Base-by-base conservation (phyloP, 2,888 invertebrate species). In the Mesorhabditis belari region DNA sequence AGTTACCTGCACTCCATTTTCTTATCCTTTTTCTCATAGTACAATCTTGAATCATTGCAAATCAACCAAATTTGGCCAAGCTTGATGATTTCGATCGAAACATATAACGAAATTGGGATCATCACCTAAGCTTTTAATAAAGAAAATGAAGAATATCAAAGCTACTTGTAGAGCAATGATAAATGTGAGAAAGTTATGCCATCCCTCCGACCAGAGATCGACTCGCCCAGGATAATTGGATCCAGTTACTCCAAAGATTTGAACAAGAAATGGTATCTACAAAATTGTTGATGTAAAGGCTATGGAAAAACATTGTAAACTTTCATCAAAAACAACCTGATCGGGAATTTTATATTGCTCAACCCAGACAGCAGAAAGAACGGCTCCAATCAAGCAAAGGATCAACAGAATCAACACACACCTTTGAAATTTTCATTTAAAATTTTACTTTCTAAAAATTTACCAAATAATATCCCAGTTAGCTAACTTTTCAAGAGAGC, bases 41-140 rank as follows among this genome's bases (percentile, higher is more conserved):
- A 92, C 66, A 96, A 86, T 73, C 65, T 62, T 23, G 29, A 21
- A 59, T 73, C 73, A 50, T 71, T 67, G 78, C 91, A 90, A 77
- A 96, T 94, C 83, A 93, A 92, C 83, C 89, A 94, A 55, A 94
- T 90, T 85, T 96, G 95, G 64, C 91, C 87, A 66, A 95, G 87
- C 83, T 95, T 95, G 75, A 94, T 91, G 85, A 95, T 87, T 84
- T 96, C 95, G 80, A 96, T 88, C 3, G 93, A 92, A 55, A 95
- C 95, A 83, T 96, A 96, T 65, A 96, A 85, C 5, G 94, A 93
- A 52, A 96, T 86, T 0, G 95, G 95, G 81, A 96, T 94, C 90
- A 95, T 91, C 65, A 94, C 90, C 88, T 88, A 82, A 6, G 80
- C 73, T 63, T 51, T 25, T 25, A 58, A 49, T 53, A 29, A 27